These are phyloP conservation scores for Ellobium chinense DNA, from an alignment of 2,888 invertebrate species.

Conservation along the genomic window DNA sequence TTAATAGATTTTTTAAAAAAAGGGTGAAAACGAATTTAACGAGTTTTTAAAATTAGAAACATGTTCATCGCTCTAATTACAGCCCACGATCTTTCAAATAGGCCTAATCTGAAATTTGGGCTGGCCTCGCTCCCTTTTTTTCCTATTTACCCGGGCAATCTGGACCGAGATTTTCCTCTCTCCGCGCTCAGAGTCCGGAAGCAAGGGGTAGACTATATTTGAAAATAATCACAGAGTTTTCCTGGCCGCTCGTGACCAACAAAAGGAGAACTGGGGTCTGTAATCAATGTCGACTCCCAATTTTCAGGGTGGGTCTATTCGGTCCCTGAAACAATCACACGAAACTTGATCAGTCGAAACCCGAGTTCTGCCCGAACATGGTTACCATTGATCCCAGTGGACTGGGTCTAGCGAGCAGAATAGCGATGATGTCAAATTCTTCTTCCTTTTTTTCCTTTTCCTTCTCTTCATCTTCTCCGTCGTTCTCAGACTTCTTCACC, in stretches of 20 bases:
- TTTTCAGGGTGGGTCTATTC: background rate
- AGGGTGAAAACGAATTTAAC: too few relatives aligned
- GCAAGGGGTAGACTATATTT: background rate
- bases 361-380: background rate
- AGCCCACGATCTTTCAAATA: too few relatives aligned
- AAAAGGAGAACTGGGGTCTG: background rate
- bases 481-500: too few relatives aligned
- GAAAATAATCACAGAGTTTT: background rate
- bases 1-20: too few relatives aligned
- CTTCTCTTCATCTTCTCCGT: background rate
- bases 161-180: too few relatives aligned
- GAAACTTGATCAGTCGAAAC: slow-evolving; percentile 9
- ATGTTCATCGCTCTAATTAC: too few relatives aligned
- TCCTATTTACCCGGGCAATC: too few relatives aligned
- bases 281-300: slow-evolving; percentile 4
- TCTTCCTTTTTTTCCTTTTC: background rate
- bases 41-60: too few relatives aligned
- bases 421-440: background rate
- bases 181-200: background rate
- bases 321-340: slow-evolving; percentile 9
- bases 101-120: too few relatives aligned
- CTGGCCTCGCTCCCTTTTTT: too few relatives aligned
- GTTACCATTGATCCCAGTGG: slow-evolving; percentile 4
- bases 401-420: background rate
- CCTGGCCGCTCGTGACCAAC: background rate